Evolutionary conservation across 2,797 vertebrate genomes (phyloP), one percentile per base, ranked within the genome.

Genomic region (Ctenochaetus hawaiiensis): DNA sequence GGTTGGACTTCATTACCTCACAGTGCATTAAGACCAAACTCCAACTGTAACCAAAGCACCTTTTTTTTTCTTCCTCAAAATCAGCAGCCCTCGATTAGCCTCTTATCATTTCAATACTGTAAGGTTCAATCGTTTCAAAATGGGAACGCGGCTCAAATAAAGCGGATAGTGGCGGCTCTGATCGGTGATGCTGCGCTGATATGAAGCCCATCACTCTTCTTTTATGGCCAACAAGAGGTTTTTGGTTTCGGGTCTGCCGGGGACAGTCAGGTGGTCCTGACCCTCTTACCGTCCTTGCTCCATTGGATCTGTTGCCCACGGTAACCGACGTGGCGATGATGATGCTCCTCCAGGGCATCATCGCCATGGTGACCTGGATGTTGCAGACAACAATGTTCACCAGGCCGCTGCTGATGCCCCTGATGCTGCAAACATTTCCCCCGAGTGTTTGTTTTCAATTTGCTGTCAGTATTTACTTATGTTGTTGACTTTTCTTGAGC

Each of bases 361-460:
- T 67, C 16, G 45, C 51, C 12, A 20, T 18, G 37, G 44, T 41
- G 56, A 62, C 47, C 16, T 60, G 56, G 44, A 60, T 72, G 56
- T 20, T 72, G 56, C 44, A 57, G 67, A 69, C 63, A 63, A 14
- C n/a, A 64, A 34, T 53, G 45, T 39, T 43, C 1, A 60, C 22
- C 11, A 11, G 43, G 56, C 67, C 17, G 3, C 39, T 47, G 22
- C 14, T 14, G 39, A 34, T 16, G 34, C 58, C 71, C 64, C 47
- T n/a, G n/a, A n/a, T n/a, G 52, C 26, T 71, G 62, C 52, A 61
- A 77, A 69, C 22, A 45, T 65, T 75, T 41, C 39, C 59, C 68
- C 37, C 2, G 23, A 18, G 30, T 52, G 34, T 47, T 39, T 64
- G 17, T 9, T 66, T 73, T 76, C 51, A 16, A 47, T 63, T 23